Percentiles rank a stretch among this genome's conserved stretches.
phyloP scores from a whole-genome alignment of 2,888 invertebrate species.

The Orthosia gracilis region DNA sequence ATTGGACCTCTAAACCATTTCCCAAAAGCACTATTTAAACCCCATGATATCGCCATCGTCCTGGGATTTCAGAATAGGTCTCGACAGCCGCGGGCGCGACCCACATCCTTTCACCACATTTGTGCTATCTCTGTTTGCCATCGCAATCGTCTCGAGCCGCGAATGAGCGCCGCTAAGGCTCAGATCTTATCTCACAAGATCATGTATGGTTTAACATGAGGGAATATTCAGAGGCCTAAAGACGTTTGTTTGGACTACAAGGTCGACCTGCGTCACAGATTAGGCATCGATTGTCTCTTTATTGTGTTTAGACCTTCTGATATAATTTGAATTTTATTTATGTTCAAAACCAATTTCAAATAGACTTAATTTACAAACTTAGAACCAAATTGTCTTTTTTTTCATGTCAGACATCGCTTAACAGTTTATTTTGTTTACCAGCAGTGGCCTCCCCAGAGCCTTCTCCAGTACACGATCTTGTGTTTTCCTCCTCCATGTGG shows the following conservation, averaged over 20 bases:
- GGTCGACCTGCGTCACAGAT: slow-evolving; percentile 21
- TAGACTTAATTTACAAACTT: too few relatives aligned
- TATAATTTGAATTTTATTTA: not conserved
- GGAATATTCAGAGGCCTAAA: slow-evolving; percentile 49
- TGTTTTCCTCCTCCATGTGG: too few relatives aligned
- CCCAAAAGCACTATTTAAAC: slow-evolving; percentile 1
- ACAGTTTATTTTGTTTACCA: too few relatives aligned
- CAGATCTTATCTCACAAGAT: slow-evolving; percentile 54
- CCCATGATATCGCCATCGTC: slow-evolving; percentile 7
- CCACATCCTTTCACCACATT: slow-evolving; percentile 88
- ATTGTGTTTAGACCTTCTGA: not conserved
- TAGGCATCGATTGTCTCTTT: not conserved
- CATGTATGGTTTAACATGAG: slow-evolving; percentile 45
- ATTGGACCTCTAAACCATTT: slow-evolving; percentile 20
- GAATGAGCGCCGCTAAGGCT: slow-evolving; percentile 56
- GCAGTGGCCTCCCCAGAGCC: too few relatives aligned
- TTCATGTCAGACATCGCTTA: too few relatives aligned
- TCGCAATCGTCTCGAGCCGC: slow-evolving; percentile 83
- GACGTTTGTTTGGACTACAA: slow-evolving; percentile 16
- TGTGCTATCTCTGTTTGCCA: slow-evolving; percentile 88
- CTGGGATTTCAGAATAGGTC: slow-evolving; percentile 68
- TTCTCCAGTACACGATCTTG: too few relatives aligned
- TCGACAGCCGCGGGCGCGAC: slow-evolving; percentile 82
- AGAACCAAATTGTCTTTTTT: too few relatives aligned
- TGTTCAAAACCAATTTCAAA: not conserved